phyloP scores from a whole-genome alignment of 2,888 invertebrate genomes.

The Deilephila porcellus region DNA sequence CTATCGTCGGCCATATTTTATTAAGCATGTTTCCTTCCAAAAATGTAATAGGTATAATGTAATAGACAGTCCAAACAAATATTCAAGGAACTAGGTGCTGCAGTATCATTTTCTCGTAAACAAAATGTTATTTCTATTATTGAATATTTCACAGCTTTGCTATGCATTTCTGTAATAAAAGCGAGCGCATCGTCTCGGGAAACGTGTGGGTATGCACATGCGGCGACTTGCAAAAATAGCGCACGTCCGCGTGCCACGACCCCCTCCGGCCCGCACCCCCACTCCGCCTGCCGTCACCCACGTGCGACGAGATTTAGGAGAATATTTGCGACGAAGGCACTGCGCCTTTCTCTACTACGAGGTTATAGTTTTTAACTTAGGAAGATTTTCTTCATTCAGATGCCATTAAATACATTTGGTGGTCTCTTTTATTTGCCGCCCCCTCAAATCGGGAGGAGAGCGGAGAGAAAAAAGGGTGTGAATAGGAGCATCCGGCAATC shows the following conservation, averaged over 20 bases:
- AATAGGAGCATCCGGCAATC: no score
- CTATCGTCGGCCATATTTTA: no score
- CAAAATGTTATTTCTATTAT: constrained; percentile 4
- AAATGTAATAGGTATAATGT: no score
- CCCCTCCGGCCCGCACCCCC: neutral
- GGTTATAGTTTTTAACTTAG: no score
- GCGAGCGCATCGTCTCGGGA: neutral
- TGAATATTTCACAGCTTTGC: neutral
- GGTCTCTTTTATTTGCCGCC: no score
- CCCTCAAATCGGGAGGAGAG: no score
- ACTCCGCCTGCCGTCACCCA: neutral
- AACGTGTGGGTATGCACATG: constrained; percentile 10
- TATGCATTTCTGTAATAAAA: constrained; percentile 19
- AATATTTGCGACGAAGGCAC: neutral
- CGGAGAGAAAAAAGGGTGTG: no score
- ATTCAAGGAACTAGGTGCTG: neutral
- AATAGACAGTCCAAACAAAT: no score
- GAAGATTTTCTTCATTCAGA: no score
- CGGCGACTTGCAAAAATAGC: constrained; percentile 23
- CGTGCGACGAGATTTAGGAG: neutral
- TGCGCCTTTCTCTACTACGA: neutral
- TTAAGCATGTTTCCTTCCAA: no score
- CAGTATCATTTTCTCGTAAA: neutral
- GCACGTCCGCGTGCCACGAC: constrained; percentile 12
- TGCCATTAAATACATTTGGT: no score